These are phyloP conservation scores for Pangasius mekongensis DNA, from an alignment of 2,797 vertebrate genomes.

Conservation along the genomic window DNA sequence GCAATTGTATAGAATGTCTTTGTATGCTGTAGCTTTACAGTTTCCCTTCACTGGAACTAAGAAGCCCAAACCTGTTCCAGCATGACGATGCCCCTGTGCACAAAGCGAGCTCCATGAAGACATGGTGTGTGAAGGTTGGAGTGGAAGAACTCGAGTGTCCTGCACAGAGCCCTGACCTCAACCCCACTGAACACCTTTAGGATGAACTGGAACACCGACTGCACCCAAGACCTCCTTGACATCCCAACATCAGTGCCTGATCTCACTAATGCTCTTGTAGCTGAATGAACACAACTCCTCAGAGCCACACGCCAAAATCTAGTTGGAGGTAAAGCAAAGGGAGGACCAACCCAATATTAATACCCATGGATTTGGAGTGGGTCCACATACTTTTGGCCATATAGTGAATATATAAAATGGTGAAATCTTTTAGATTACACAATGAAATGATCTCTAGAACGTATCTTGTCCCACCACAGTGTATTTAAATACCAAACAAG, in stretches of 20 bases:
- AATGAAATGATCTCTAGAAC: no score
- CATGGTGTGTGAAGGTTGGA: background rate
- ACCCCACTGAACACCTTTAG: background rate
- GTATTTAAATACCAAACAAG: no score
- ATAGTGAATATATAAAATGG: background rate
- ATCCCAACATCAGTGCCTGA: background rate
- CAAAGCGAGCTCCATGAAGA: background rate
- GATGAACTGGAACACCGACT: background rate
- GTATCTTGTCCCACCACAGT: no score
- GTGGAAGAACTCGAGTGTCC: background rate
- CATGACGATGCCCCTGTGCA: background rate
- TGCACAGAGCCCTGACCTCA: background rate
- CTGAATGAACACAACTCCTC: background rate
- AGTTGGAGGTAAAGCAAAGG: no score
- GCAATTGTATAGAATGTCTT: background rate
- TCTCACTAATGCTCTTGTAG: background rate
- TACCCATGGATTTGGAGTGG: no score
- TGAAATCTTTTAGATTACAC: background rate
- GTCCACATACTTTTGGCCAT: no score
- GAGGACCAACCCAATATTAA: no score
- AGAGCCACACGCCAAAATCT: no score
- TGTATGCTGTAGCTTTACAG: background rate
- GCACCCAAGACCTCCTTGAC: background rate
- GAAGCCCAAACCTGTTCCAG: background rate
- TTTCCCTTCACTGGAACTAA: background rate